These are phyloP conservation scores for Rhinolophus sinicus DNA, from an alignment of 2,113 vertebrate species.

Conservation along the genomic window DNA sequence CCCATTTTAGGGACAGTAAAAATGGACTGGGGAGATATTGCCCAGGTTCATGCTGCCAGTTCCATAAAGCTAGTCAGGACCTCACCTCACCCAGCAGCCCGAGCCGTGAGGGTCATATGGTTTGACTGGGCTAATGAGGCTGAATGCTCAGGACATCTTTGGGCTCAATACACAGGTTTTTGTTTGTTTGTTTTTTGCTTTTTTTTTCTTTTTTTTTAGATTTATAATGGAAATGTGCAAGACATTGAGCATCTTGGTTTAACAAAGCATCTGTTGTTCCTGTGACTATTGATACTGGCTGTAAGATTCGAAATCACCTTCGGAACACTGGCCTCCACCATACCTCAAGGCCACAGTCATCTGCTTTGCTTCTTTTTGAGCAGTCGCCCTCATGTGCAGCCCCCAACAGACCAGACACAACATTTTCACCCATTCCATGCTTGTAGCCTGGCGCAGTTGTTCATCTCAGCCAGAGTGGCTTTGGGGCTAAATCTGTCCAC, in stretches of 20 bases:
- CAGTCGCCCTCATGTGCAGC: slow-evolving; percentile 26
- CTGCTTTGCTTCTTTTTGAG: slow-evolving; percentile 16
- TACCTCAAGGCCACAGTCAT: not conserved
- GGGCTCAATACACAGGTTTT: not conserved
- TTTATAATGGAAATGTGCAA: not conserved
- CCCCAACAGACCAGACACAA: not conserved
- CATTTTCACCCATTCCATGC: not conserved
- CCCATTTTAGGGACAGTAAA: not conserved
- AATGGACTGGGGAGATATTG: not conserved
- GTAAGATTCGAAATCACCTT: slow-evolving; percentile 54
- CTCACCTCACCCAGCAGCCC: no score
- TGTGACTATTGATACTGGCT: slow-evolving; percentile 38
- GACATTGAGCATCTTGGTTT: not conserved
- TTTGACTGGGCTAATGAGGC: not conserved
- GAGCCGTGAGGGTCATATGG: rapidly evolving
- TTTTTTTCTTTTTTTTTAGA: not conserved
- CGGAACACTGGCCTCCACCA: not conserved
- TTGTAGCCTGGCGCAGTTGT: slow-evolving; percentile 47
- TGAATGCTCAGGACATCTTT: not conserved
- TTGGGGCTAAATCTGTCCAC: slow-evolving; percentile 61
- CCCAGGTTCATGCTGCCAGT: not conserved
- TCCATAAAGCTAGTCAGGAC: not conserved
- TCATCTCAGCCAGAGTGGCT: slow-evolving; percentile 6
- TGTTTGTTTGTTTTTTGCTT: not conserved
- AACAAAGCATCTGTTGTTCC: slow-evolving; percentile 54